Evolutionary conservation across 2,113 vertebrate species (phyloP).

Genomic region (Neolamprologus modestus): DNA sequence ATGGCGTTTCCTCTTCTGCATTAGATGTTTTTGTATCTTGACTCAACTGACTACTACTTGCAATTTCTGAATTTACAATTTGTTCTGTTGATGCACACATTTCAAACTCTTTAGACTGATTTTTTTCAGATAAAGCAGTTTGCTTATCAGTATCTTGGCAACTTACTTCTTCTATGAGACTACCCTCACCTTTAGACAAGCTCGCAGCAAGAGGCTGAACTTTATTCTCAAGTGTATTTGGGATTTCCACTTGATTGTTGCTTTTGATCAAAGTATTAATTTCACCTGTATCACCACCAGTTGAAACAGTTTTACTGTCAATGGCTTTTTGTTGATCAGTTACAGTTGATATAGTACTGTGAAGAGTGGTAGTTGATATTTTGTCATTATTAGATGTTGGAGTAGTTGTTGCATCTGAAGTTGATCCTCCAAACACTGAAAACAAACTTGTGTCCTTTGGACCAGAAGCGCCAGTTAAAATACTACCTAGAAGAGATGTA

Average conservation of each 20-base stretch:
- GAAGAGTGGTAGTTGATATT: not conserved
- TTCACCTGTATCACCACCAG: not conserved
- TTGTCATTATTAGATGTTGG: conserved; percentile 47
- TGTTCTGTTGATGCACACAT: not conserved
- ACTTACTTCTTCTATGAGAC: not conserved
- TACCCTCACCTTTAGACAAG: not conserved
- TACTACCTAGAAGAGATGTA: conserved; percentile 26
- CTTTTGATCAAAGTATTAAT: not conserved
- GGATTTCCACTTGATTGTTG: not conserved
- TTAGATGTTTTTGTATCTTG: conserved; percentile 12
- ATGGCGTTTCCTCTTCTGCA: conserved; percentile 1
- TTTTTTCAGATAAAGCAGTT: not conserved
- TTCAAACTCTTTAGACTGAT: conserved; percentile 12
- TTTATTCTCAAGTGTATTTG: not conserved
- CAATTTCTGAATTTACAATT: not conserved
- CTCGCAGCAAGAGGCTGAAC: not conserved
- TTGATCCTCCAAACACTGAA: conserved; percentile 29
- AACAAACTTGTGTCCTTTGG: conserved; percentile 34
- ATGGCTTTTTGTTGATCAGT: conserved; percentile 48
- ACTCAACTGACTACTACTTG: not conserved
- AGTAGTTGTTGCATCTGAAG: conserved; percentile 25
- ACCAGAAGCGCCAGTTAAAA: conserved; percentile 31
- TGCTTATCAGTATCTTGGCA: conserved; percentile 4
- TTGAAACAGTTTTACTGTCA: not conserved
- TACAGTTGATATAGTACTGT: not conserved